Percentiles rank a stretch among this genome's conserved stretches.
phyloP scores from a whole-genome alignment of 2,797 vertebrate genomes.

The Potorous gilbertii region DNA sequence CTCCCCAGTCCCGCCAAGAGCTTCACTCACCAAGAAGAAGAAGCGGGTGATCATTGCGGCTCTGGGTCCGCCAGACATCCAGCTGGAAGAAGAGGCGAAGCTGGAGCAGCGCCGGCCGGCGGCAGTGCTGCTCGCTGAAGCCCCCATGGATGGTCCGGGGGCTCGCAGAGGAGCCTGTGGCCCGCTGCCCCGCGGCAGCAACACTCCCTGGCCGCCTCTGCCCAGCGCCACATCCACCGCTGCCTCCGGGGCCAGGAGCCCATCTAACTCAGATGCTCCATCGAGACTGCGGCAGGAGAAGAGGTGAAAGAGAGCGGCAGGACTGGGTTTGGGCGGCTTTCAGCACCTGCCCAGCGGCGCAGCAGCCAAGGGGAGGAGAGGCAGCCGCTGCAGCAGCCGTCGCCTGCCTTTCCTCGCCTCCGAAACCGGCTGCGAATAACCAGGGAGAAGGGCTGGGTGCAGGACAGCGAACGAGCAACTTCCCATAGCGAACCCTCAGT shows the following conservation, averaged over 20 bases:
- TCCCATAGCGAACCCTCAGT: constrained; percentile 77
- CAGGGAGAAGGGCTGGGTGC: constrained; percentile 55
- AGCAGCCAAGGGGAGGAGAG: constrained; percentile 40
- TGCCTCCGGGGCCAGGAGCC: constrained; percentile 70
- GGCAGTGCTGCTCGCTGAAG: constrained; percentile 41
- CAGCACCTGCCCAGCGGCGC: constrained; percentile 74
- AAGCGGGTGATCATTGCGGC: constrained; percentile 66
- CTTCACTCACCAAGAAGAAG: constrained; percentile 75
- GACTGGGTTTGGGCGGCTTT: constrained; percentile 35
- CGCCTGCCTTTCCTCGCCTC: constrained; percentile 58
- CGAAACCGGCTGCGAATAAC: constrained; percentile 61
- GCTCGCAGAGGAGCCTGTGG: constrained; percentile 55
- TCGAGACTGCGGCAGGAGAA: constrained; percentile 67
- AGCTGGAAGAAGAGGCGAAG: constrained; percentile 46
- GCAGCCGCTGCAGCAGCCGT: constrained; percentile 58
- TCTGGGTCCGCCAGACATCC: constrained; percentile 2
- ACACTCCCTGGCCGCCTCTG: constrained; percentile 63
- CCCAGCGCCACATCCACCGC: constrained; percentile 74
- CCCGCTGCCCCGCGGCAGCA: constrained; percentile 65
- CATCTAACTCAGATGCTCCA: constrained; percentile 78
- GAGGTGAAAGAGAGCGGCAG: constrained; percentile 30
- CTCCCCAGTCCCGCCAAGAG: neutral
- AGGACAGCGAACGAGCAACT: constrained; percentile 50
- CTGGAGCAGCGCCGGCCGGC: constrained; percentile 54
- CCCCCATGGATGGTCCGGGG: constrained; percentile 76